Evolutionary conservation across 2,113 vertebrate species (phyloP).

Genomic region (Dicaeum eximium): DNA sequence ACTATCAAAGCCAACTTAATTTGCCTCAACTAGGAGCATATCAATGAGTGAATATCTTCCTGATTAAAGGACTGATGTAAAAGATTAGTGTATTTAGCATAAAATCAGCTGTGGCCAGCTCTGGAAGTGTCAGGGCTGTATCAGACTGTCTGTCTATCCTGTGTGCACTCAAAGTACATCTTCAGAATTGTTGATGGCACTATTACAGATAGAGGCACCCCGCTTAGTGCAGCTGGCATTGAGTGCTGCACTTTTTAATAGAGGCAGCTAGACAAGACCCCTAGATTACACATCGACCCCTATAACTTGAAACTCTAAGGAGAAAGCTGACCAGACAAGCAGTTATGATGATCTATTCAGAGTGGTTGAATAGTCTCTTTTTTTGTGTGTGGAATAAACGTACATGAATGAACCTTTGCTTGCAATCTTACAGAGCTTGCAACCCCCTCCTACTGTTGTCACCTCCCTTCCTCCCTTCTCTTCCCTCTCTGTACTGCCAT

Average conservation of each 20-base stretch:
- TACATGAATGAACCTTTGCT: background rate
- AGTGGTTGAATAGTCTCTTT: slow-evolving; percentile 13
- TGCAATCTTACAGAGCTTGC: background rate
- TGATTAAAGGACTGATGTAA: slow-evolving; percentile 31
- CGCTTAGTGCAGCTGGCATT: slow-evolving; percentile 34
- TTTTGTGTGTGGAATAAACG: background rate
- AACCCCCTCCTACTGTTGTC: background rate
- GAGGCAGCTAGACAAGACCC: slow-evolving; percentile 42
- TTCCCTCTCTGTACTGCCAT: background rate
- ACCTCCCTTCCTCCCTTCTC: background rate
- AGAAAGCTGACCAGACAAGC: slow-evolving; percentile 57
- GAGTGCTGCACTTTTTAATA: slow-evolving; percentile 45
- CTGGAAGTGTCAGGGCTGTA: slow-evolving; percentile 3
- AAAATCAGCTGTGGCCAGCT: slow-evolving; percentile 17
- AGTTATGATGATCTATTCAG: slow-evolving; percentile 58
- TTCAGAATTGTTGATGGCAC: slow-evolving; percentile 42
- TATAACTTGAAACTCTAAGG: slow-evolving; percentile 34
- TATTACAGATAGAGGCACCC: slow-evolving; percentile 48
- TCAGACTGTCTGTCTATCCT: background rate
- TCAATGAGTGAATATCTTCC: slow-evolving; percentile 17
- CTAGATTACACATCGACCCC: slow-evolving; percentile 37
- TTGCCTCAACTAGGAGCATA: background rate
- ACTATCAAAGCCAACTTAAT: slow-evolving; percentile 23
- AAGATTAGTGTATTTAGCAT: slow-evolving; percentile 30
- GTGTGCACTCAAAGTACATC: background rate